phyloP scores from a whole-genome alignment of 2,797 vertebrate genomes.

The Argentina silus region DNA sequence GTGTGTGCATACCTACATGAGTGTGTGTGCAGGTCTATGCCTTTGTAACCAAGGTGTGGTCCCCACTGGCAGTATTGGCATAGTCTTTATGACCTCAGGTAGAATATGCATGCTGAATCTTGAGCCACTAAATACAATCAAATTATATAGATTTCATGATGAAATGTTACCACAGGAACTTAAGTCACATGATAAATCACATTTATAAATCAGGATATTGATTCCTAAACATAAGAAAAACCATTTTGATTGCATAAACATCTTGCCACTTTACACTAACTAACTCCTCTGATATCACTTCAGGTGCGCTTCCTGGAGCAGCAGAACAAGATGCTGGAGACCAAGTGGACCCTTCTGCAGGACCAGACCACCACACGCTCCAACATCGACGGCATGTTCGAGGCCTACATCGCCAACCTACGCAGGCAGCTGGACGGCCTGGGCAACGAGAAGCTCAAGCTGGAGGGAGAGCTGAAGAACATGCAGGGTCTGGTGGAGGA shows the following conservation, averaged over 20 bases:
- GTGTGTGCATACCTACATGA: no score
- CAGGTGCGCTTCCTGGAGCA: slow-evolving; percentile 82
- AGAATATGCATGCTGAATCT: neutral
- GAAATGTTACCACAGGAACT: neutral
- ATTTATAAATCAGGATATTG: neutral
- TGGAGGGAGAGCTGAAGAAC: slow-evolving; percentile 79
- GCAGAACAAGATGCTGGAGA: slow-evolving; percentile 84
- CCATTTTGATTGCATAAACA: no score
- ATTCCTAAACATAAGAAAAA: neutral
- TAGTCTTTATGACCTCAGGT: neutral
- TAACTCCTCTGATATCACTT: no score
- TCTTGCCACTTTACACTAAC: no score
- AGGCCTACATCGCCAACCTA: slow-evolving; percentile 77
- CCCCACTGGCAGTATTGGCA: no score
- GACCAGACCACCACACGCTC: slow-evolving; percentile 77
- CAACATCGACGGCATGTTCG: slow-evolving; percentile 77
- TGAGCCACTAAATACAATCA: neutral
- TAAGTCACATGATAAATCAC: neutral
- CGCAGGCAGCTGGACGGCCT: slow-evolving; percentile 80
- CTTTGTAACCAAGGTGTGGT: no score
- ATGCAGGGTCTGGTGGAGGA: slow-evolving; percentile 80
- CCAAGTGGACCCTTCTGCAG: slow-evolving; percentile 82
- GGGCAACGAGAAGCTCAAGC: slow-evolving; percentile 76
- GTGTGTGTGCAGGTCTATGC: no score
- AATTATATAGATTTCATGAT: no score